A percentile compares a stretch with the other conserved stretches of the same genome.
Conservation (phyloP, 2,888 invertebrate genomes). For the Troides helena region DNA sequence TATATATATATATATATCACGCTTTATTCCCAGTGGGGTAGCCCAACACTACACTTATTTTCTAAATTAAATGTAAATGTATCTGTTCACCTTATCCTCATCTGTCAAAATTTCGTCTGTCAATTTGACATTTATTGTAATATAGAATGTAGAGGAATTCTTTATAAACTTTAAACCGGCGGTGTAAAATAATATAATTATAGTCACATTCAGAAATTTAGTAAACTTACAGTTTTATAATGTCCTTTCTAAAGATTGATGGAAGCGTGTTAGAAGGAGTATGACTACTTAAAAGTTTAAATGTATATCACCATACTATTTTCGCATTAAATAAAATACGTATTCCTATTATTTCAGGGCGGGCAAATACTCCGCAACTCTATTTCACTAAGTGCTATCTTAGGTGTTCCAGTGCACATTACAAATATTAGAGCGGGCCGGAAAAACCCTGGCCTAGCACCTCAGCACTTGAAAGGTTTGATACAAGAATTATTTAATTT, state of each 20-base stretch:
- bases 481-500: not conserved
- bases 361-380: constrained; percentile 94
- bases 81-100: no score
- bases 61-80: no score
- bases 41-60: no score
- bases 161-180: no score
- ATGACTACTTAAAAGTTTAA: constrained; percentile 39
- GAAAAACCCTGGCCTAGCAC: constrained; percentile 89
- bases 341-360: constrained; percentile 80
- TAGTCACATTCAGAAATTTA: constrained; percentile 27
- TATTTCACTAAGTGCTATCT: constrained; percentile 87
- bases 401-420: constrained; percentile 85
- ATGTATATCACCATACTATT: not conserved
- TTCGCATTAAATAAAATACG: not conserved
- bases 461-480: constrained; percentile 91
- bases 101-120: no score
- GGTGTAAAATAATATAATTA: not conserved
- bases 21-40: no score
- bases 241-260: constrained; percentile 82
- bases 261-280: constrained; percentile 91
- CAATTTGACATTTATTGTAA: no score
- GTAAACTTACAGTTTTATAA: constrained; percentile 32
- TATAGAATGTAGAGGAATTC: no score
- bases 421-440: constrained; percentile 90
- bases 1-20: no score